These are phyloP conservation scores for Drosophila merina DNA, from an alignment of 2,888 invertebrate genomes.

Conservation along the genomic window DNA sequence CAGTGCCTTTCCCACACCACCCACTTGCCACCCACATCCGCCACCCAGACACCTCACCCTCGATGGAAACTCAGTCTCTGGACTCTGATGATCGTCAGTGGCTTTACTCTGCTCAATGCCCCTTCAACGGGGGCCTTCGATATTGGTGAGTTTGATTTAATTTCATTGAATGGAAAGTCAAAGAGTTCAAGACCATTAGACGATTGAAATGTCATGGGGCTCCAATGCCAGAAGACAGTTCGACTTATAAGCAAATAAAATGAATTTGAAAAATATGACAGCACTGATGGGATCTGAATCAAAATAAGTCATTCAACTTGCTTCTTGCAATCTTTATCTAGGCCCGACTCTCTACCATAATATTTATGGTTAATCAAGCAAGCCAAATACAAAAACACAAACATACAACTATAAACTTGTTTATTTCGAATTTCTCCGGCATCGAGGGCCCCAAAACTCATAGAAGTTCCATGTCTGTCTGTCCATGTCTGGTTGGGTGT, in stretches of 20 bases:
- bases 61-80: slow-evolving; percentile 67
- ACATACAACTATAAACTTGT: slow-evolving; percentile 66
- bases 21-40: slow-evolving; percentile 44
- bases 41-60: slow-evolving; percentile 18
- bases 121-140: slow-evolving; percentile 76
- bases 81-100: slow-evolving; percentile 73
- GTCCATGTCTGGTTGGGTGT: slow-evolving; percentile 15
- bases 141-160: slow-evolving; percentile 74
- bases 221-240: neutral
- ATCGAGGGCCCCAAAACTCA: neutral
- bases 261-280: slow-evolving; percentile 6
- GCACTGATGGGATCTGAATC: neutral
- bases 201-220: neutral
- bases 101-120: slow-evolving; percentile 70
- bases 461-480: neutral
- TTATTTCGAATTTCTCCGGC: slow-evolving; percentile 33
- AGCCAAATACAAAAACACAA: slow-evolving; percentile 74
- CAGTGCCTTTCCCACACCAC: slow-evolving; percentile 80
- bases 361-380: slow-evolving; percentile 77
- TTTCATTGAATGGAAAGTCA: slow-evolving; percentile 1
- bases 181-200: neutral
- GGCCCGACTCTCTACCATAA: slow-evolving; percentile 64
- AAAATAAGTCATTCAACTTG: slow-evolving; percentile 26
- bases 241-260: neutral
- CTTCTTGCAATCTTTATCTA: slow-evolving; percentile 28